These are phyloP conservation scores for Drosophila nasuta DNA, from an alignment of 1,140 invertebrate genomes.

Conservation along the genomic window DNA sequence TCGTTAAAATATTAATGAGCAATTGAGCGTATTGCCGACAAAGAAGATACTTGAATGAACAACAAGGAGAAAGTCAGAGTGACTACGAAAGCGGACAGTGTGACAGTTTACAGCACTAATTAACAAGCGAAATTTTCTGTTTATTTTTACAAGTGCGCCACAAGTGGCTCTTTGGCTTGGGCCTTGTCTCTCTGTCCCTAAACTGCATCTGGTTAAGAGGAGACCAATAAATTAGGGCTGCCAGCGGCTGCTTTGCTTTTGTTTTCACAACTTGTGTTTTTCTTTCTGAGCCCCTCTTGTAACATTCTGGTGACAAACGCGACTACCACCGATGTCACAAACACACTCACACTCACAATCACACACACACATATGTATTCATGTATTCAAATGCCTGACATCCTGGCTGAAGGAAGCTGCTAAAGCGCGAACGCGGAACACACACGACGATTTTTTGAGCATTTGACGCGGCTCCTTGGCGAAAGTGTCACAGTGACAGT, in stretches of 20 bases:
- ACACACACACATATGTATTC: conserved; percentile 1
- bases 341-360: conserved; percentile 36
- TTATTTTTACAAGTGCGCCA: conserved; percentile 77
- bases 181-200: neutral
- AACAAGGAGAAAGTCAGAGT: conserved; percentile 69
- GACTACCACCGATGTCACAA: conserved; percentile 62
- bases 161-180: conserved; percentile 34
- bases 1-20: conserved; percentile 69
- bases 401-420: conserved; percentile 42
- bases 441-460: conserved; percentile 58
- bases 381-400: conserved; percentile 5
- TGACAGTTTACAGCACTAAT: conserved; percentile 78
- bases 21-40: conserved; percentile 61
- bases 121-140: conserved; percentile 66
- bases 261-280: conserved; percentile 80
- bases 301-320: conserved; percentile 72
- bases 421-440: conserved; percentile 61
- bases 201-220: conserved; percentile 29
- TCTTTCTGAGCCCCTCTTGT: conserved; percentile 35
- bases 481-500: conserved; percentile 73
- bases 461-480: conserved; percentile 48
- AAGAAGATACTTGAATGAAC: conserved; percentile 63
- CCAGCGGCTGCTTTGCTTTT: conserved; percentile 66
- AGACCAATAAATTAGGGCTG: conserved; percentile 55
- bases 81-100: conserved; percentile 11